A percentile compares a stretch with the other conserved stretches of the same genome.
Evolutionary conservation across 2,888 invertebrate species (phyloP).

Genomic region (Agrochola macilenta): DNA sequence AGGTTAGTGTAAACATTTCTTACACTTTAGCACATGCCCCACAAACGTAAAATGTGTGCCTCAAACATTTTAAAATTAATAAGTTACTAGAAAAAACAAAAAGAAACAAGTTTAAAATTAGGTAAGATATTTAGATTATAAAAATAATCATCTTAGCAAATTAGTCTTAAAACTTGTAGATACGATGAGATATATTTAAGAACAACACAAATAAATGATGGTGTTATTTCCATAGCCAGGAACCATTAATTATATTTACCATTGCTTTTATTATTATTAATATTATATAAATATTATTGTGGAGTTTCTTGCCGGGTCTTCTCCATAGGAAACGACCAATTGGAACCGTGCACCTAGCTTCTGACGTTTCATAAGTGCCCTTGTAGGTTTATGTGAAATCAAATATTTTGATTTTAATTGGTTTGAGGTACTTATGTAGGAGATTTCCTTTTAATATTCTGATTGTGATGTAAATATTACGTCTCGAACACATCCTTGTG

Average conservation of each 20-base stretch:
- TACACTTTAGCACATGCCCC: background rate
- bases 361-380: too few species aligned
- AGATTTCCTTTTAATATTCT: conserved; percentile 13
- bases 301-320: too few species aligned
- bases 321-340: too few species aligned
- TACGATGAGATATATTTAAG: too few species aligned
- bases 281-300: too few species aligned
- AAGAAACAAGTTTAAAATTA: background rate
- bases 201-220: too few species aligned
- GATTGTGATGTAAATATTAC: conserved; percentile 18
- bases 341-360: too few species aligned
- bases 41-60: background rate
- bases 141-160: background rate
- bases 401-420: too few species aligned
- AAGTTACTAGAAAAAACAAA: background rate
- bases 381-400: too few species aligned
- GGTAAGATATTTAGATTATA: background rate
- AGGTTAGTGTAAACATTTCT: background rate
- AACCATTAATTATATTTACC: background rate
- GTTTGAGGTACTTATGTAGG: conserved; percentile 1
- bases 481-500: conserved; percentile 20
- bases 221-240: background rate
- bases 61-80: background rate
- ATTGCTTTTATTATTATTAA: conserved; percentile 10
- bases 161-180: too few species aligned